A percentile compares a stretch with the other conserved stretches of the same genome.
Conservation (phyloP, 2,113 vertebrate genomes). For the Myiozetetes cayanensis region DNA sequence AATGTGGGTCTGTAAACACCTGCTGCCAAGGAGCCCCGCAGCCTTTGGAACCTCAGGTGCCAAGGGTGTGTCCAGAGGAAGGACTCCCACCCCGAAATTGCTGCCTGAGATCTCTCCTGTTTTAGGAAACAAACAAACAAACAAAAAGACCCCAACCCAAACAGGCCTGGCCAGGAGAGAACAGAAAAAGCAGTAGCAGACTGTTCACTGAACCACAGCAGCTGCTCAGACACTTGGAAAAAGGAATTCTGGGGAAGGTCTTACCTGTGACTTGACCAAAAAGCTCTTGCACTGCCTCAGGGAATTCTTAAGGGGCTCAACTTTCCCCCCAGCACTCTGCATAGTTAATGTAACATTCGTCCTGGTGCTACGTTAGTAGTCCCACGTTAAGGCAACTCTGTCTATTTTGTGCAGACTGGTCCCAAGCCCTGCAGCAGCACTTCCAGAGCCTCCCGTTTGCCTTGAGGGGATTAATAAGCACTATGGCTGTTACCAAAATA, state of each 20-base stretch:
- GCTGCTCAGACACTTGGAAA: background rate
- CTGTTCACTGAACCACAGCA: background rate
- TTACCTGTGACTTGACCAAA: slow-evolving; percentile 16
- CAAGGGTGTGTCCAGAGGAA: background rate
- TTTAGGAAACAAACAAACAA: background rate
- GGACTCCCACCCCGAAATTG: background rate
- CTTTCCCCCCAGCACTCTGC: slow-evolving; percentile 7
- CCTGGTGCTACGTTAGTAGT: slow-evolving; percentile 40
- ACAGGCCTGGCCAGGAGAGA: background rate
- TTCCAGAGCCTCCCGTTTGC: slow-evolving; percentile 18
- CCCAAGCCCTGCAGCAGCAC: slow-evolving; percentile 38
- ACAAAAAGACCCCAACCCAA: background rate
- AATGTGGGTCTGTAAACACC: background rate
- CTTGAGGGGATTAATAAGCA: slow-evolving; percentile 50
- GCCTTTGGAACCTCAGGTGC: background rate
- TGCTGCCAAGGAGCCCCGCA: background rate
- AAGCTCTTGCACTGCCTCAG: background rate
- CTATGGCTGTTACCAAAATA: slow-evolving; percentile 67
- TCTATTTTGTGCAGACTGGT: slow-evolving; percentile 34
- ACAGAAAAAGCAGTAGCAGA: background rate
- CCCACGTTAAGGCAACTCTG: slow-evolving; percentile 62
- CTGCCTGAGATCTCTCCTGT: background rate
- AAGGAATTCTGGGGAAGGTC: background rate
- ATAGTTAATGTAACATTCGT: slow-evolving; percentile 49
- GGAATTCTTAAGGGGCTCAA: background rate